Base-by-base conservation (phyloP, 1,140 invertebrate species). In the Ips nitidus region DNA sequence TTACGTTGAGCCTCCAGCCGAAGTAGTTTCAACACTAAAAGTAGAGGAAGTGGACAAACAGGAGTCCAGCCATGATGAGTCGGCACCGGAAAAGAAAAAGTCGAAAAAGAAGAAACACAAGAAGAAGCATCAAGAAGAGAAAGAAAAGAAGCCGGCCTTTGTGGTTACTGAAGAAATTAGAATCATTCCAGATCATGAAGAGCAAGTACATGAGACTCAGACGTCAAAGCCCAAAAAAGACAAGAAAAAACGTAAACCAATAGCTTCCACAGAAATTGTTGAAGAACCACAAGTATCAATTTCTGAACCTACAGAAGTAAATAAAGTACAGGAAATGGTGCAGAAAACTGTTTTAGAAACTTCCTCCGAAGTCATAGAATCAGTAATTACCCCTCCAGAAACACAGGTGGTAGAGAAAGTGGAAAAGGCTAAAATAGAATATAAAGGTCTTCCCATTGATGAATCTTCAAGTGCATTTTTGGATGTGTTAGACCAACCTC, bases 61-160 rank as follows among this genome's bases (percentile, higher is more conserved):
- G 2, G 56, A 69, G 37, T 53, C 55, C 6, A 69, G 42, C 41
- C 58, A 65, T 39, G 69, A 70, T 41, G 65, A 71, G 36, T 63
- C 40, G 8, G 40, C 41, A 36, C 38, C 70, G 22, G 55, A 71
- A 6, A 68, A 69, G 36, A 73, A 70, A 45, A 72, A 73, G 58
- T 70, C 67, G 2, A 74, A 74, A 64, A 70, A 71, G 52, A 74
- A 74, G 52, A 62, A 69, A 8, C 66, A 70, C 52, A 72, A 73
- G 53, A 62, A 68, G 69, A 69, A 66, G 41, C 52, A 73, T 71
- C 22, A 52, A n/a, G 66, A 74, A 70, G 47, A 72, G 55, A 64
- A 5, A 37, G 52, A 66, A 22, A 60, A 43, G n/a, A 71, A 72
- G 59, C 71, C 73, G 6, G 66, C 56, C 7, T 70, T 73, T 58